Conservation (phyloP, 1,140 invertebrate genomes). For the Macrobrachium nipponense region DNA sequence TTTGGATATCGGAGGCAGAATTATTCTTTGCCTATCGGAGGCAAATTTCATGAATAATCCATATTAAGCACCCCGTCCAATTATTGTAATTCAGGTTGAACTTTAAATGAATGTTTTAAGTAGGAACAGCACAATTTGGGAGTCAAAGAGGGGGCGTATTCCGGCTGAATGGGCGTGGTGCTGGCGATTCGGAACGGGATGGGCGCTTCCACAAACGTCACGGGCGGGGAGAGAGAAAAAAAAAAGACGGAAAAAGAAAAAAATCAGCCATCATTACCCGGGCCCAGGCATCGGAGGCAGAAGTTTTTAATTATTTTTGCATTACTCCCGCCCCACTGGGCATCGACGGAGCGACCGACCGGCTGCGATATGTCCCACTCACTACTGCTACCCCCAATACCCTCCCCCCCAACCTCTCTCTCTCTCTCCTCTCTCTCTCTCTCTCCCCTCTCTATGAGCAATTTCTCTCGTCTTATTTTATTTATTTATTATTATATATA, state of each 20-base stretch:
- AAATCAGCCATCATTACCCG: conserved; percentile 19
- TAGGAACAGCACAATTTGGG: conserved; percentile 11
- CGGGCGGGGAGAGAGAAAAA: neutral
- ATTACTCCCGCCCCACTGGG: conserved; percentile 11
- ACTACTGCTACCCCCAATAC: no score
- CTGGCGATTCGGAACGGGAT: neutral
- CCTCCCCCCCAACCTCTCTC: no score
- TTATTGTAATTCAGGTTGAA: conserved; percentile 13
- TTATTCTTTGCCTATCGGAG: conserved; percentile 11
- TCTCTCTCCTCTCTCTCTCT: no score
- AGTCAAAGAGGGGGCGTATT: conserved; percentile 6
- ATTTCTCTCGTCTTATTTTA: no score
- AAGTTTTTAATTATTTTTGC: conserved; percentile 12
- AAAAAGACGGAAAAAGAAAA: neutral
- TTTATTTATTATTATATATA: no score
- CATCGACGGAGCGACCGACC: conserved; percentile 1
- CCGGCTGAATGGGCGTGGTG: conserved; percentile 11
- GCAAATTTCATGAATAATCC: conserved; percentile 18
- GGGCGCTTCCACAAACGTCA: conserved; percentile 15
- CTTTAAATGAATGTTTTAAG: conserved; percentile 7
- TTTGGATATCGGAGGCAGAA: neutral
- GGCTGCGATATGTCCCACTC: neutral
- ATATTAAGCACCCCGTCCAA: conserved; percentile 14
- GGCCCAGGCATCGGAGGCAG: conserved; percentile 6
- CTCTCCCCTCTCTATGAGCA: no score